Conservation (phyloP, 1,140 invertebrate species). For the Procambarus virginalis region DNA sequence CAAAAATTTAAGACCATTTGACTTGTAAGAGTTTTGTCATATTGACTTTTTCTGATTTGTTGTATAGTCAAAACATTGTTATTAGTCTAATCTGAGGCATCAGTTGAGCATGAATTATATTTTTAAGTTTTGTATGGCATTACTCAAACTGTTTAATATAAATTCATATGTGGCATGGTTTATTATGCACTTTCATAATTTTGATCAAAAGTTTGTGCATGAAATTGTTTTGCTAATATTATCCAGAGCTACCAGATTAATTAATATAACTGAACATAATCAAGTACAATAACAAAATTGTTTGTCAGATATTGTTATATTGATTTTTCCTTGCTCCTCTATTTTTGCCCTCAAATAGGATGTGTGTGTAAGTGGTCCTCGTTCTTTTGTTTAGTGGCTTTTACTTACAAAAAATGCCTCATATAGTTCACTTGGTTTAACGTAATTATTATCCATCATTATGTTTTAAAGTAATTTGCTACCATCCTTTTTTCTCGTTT, state of each 20-base stretch:
- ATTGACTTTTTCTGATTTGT: background rate
- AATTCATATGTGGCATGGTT: background rate
- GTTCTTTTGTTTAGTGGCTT: background rate
- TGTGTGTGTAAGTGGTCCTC: conserved; percentile 48
- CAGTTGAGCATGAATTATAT: background rate
- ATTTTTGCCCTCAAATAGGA: conserved; percentile 40
- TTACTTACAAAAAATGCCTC: conserved; percentile 4
- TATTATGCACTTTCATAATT: background rate
- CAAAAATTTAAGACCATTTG: too few species aligned
- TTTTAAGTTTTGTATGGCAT: background rate
- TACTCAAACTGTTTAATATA: background rate
- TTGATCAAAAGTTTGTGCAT: background rate
- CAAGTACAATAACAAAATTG: background rate
- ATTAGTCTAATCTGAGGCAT: background rate
- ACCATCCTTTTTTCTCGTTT: background rate
- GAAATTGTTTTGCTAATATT: background rate
- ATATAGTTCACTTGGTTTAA: background rate
- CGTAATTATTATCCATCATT: background rate
- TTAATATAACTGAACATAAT: background rate
- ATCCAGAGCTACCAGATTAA: background rate
- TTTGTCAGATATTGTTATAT: background rate
- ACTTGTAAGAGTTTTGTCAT: background rate
- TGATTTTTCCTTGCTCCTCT: background rate
- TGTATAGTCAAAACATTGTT: background rate
- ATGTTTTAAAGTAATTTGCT: background rate